Evolutionary conservation across 2,888 invertebrate genomes (phyloP).

Genomic region (Meandrusa payeni): DNA sequence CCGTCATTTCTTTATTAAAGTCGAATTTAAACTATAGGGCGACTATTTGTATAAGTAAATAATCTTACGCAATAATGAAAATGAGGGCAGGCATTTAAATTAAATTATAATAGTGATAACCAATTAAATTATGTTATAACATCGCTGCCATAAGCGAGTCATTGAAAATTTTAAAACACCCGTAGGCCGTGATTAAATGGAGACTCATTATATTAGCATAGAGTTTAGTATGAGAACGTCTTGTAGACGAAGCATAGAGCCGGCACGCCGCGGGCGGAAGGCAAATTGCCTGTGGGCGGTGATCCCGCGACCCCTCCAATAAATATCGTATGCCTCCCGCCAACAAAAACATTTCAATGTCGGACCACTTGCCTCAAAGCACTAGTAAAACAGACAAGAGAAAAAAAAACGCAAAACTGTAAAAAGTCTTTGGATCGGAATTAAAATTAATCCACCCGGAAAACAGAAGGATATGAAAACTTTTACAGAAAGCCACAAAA

Average conservation of each 20-base stretch:
- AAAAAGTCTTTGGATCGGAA: conserved; percentile 54
- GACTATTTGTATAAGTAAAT: no score
- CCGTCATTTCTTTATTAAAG: no score
- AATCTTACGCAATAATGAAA: no score
- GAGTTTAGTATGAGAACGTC: conserved; percentile 71
- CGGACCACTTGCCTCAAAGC: conserved; percentile 24
- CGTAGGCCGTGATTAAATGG: conserved; percentile 74
- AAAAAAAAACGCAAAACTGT: conserved; percentile 20
- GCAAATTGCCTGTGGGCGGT: conserved; percentile 75
- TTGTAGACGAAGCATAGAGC: conserved; percentile 46
- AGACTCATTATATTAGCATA: conserved; percentile 77
- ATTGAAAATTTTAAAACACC: conserved; percentile 73
- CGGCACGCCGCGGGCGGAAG: conserved; percentile 55
- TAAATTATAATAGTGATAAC: conserved; percentile 2
- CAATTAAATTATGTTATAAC: conserved; percentile 58
- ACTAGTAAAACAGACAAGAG: conserved; percentile 32
- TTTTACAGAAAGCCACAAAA: conserved; percentile 62
- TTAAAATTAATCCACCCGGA: conserved; percentile 72
- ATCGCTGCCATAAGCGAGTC: conserved; percentile 62
- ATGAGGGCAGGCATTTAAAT: no score
- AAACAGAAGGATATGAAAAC: conserved; percentile 72
- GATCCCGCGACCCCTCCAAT: conserved; percentile 70
- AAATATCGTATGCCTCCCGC: conserved; percentile 45
- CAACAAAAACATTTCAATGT: conserved; percentile 35
- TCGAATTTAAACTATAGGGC: no score